Conservation (phyloP, 2,797 vertebrate species). For the Xiphophorus birchmanni region DNA sequence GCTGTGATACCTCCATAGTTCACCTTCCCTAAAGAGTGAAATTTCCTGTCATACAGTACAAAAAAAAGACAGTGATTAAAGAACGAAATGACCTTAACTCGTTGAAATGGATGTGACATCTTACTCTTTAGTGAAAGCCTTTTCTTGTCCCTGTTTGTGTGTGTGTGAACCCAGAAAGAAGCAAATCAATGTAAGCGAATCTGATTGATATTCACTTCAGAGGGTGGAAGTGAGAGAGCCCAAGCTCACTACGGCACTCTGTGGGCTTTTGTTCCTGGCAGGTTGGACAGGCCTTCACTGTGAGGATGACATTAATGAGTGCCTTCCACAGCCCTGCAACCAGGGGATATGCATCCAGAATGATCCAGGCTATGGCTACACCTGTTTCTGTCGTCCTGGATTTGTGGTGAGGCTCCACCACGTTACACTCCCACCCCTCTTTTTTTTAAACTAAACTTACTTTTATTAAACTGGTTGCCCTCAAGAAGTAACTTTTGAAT, state of each 20-base stretch:
- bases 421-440: constrained; percentile 44
- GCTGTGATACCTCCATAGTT: constrained; percentile 50
- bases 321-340: constrained; percentile 83
- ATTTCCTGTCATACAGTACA: constrained; percentile 71
- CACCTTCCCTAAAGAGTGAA: constrained; percentile 57
- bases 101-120: constrained; percentile 78
- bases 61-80: constrained; percentile 68
- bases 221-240: constrained; percentile 77
- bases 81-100: constrained; percentile 58
- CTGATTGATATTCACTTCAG: constrained; percentile 85
- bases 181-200: constrained; percentile 81
- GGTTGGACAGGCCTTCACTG: constrained; percentile 87
- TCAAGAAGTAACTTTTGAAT: constrained; percentile 26
- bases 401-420: constrained; percentile 84
- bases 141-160: constrained; percentile 72
- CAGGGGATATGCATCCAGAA: constrained; percentile 86
- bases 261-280: constrained; percentile 84
- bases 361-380: constrained; percentile 83
- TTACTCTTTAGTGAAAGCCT: constrained; percentile 74
- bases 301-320: constrained; percentile 87
- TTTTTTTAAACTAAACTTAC: constrained; percentile 36
- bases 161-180: constrained; percentile 76
- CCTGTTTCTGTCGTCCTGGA: constrained; percentile 87
- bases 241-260: constrained; percentile 76
- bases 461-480: constrained; percentile 13